Evolutionary conservation across 2,113 vertebrate genomes (phyloP).

Genomic region (Damaliscus lunatus): DNA sequence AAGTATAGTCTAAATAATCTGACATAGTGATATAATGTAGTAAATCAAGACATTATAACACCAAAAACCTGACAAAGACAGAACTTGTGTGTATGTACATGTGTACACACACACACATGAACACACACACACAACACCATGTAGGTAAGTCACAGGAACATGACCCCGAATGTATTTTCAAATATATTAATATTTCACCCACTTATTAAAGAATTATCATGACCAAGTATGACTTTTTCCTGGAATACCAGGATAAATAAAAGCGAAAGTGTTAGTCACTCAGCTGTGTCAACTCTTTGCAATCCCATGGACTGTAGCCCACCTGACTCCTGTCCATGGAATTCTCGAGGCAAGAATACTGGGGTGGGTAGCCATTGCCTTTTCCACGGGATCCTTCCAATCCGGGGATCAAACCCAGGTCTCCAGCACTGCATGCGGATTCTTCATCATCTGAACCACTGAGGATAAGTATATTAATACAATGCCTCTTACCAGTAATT

Average conservation of each 20-base stretch:
- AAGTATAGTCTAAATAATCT: background rate
- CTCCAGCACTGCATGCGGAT: background rate
- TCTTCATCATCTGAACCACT: background rate
- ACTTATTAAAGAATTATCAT: background rate
- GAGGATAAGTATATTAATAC: background rate
- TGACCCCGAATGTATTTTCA: background rate
- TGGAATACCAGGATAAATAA: background rate
- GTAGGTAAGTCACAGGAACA: background rate
- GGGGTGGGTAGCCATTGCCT: background rate
- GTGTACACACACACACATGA: no score
- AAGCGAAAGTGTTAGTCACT: background rate
- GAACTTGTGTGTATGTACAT: background rate
- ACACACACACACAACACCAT: no score
- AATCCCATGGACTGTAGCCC: background rate
- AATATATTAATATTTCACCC: background rate
- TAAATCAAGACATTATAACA: background rate
- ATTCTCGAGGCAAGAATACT: background rate
- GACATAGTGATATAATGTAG: background rate
- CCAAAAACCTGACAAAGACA: background rate
- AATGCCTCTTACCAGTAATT: background rate
- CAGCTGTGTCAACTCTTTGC: background rate
- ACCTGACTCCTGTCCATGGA: background rate
- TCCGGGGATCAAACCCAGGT: background rate
- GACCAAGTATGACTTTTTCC: background rate
- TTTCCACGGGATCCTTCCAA: background rate